phyloP scores from a whole-genome alignment of 2,113 vertebrate species.

The Leiothrix lutea region DNA sequence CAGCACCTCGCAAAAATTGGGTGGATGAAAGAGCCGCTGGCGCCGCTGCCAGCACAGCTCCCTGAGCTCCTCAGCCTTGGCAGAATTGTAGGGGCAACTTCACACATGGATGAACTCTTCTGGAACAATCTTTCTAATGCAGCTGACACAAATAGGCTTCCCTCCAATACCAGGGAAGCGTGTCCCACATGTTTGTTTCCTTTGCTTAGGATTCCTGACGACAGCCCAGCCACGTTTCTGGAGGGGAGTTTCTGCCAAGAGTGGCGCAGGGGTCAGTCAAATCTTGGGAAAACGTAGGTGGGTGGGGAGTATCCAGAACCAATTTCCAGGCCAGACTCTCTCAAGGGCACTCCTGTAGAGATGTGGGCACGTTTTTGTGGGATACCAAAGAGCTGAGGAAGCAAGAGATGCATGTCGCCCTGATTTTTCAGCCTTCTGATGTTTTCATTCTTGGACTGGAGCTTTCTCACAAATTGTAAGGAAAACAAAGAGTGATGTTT shows the following conservation, averaged over 20 bases:
- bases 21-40: background rate
- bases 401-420: background rate
- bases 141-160: background rate
- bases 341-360: background rate
- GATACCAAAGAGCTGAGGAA: background rate
- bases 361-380: fast-evolving
- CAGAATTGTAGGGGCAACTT: background rate
- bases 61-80: background rate
- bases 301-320: background rate
- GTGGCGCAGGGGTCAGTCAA: fast-evolving
- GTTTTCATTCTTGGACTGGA: too few species aligned
- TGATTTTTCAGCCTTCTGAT: too few species aligned
- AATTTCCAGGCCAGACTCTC: background rate
- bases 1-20: background rate
- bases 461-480: too few species aligned
- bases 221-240: background rate
- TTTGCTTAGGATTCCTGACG: background rate
- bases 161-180: background rate
- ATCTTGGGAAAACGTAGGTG: fast-evolving
- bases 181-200: background rate
- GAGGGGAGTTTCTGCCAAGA: background rate
- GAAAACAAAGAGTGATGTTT: too few species aligned
- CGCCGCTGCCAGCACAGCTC: background rate
- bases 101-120: background rate
- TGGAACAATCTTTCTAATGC: background rate